Evolutionary conservation across 2,797 vertebrate genomes (phyloP), one percentile per base, ranked within the genome.

Genomic region (Parotocinclus haroldoi): DNA sequence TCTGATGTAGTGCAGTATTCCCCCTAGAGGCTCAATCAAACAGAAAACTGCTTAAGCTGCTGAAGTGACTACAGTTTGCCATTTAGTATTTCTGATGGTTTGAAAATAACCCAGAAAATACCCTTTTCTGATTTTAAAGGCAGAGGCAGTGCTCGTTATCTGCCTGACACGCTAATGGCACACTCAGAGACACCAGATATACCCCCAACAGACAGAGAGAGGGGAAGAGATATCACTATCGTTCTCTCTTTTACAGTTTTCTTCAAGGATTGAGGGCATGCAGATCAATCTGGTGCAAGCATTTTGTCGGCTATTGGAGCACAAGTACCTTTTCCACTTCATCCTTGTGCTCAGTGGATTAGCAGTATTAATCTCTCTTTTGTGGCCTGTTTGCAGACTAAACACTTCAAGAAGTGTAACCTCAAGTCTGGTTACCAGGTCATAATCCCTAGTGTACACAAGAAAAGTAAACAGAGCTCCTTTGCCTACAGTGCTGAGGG

Each of bases 21-120:
- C 84, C 87, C 87, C 78, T 59, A 49, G 66, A 89, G 88, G 85
- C 69, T 78, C 80, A 84, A 88, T 89, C 86, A 82, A 13, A 64
- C 81, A 77, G 80, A 89, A 78, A 89, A 87, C 87, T 89, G 88
- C 87, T 89, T 87, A 86, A 89, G 85, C 86, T 86, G 86, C 84
- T 82, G 77, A 87, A 89, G 87, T 86, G 86, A 81, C 85, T 86
- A 85, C 80, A 88, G 84, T 89, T 86, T 84, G 79, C 73, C 78
- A 64, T 88, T 86, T 88, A 91, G 88, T 89, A 88, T 90, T 86
- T 88, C 84, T 79, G 81, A 85, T 72, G 69, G 83, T 80, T 86
- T 87, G 83, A 86, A 87, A 89, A 88, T 85, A 89, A 86, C 81
- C 75, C 78, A 6, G 76, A 81, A 89, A 87, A 89, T 86, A 86